A percentile compares a stretch with the other conserved stretches of the same genome.
phyloP scores from a whole-genome alignment of 2,797 vertebrate species.

The Lagocephalus sceleratus region DNA sequence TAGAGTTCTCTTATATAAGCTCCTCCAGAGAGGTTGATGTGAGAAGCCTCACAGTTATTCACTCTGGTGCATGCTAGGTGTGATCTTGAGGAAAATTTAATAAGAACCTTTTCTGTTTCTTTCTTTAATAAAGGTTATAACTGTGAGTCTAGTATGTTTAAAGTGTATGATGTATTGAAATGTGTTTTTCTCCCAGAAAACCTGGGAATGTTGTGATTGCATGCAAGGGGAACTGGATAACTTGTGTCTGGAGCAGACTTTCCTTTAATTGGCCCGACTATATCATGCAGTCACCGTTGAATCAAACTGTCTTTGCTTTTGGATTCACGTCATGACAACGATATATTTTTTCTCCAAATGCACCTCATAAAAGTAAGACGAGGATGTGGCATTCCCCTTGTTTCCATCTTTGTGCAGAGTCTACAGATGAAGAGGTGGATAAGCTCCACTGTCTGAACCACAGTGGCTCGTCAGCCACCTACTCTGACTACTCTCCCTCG shows the following conservation, averaged over 20 bases:
- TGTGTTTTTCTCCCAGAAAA: too few relatives aligned
- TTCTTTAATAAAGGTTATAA: slow-evolving; percentile 6
- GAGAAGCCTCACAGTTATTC: slow-evolving; percentile 21
- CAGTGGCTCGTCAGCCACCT: slow-evolving; percentile 98
- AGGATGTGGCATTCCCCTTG: slow-evolving; percentile 28
- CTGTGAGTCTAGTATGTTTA: neutral
- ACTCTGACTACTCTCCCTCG: slow-evolving; percentile 98
- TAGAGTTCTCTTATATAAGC: slow-evolving; percentile 21
- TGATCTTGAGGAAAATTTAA: neutral
- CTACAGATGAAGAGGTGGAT: slow-evolving; percentile 96
- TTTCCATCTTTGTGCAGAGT: slow-evolving; percentile 78
- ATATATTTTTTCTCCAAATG: neutral
- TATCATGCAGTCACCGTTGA: neutral
- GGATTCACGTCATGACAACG: neutral
- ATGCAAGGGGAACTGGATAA: neutral
- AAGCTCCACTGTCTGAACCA: slow-evolving; percentile 98
- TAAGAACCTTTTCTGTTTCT: slow-evolving; percentile 4
- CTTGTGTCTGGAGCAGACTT: neutral
- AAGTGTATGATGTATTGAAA: too few relatives aligned
- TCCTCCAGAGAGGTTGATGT: slow-evolving; percentile 7
- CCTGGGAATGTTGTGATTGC: too few relatives aligned
- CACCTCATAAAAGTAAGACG: slow-evolving; percentile 1
- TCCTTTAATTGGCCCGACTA: neutral
- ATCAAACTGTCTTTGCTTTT: neutral
- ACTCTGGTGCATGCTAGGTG: neutral